These are phyloP conservation scores for Periplaneta americana DNA, from an alignment of 1,140 invertebrate species.

Conservation along the genomic window DNA sequence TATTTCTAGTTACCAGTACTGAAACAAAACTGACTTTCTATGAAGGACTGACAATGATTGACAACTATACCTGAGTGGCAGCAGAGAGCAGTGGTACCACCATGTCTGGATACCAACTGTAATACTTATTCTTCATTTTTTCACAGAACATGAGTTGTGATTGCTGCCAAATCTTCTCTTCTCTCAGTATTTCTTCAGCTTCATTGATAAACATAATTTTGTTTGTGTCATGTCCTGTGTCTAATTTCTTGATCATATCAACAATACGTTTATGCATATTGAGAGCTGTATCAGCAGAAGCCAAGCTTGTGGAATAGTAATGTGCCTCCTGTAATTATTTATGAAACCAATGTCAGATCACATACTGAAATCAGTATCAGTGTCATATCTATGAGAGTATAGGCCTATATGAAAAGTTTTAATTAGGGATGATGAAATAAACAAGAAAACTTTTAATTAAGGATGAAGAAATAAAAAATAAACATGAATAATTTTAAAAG, in stretches of 20 bases:
- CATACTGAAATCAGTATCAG: not conserved
- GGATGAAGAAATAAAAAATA: too few species aligned
- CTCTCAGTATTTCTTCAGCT: constrained; percentile 36
- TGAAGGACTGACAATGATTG: too few species aligned
- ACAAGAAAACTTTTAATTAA: too few species aligned
- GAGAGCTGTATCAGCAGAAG: not conserved
- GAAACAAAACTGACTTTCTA: constrained; percentile 26
- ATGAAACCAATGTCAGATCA: not conserved
- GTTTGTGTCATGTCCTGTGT: not conserved
- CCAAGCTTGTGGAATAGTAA: not conserved
- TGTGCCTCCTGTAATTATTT: not conserved
- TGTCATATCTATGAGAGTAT: too few species aligned
- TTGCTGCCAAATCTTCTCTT: constrained; percentile 47
- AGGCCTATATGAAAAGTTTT: too few species aligned
- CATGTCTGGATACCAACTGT: constrained; percentile 59
- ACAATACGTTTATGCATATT: not conserved
- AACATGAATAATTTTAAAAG: too few species aligned
- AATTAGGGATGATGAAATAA: too few species aligned
- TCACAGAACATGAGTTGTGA: constrained; percentile 49
- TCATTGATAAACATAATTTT: constrained; percentile 15
- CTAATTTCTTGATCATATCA: not conserved
- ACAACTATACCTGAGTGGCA: constrained; percentile 53
- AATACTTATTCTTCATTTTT: constrained; percentile 46
- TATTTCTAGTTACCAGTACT: not conserved
- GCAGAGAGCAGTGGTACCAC: constrained; percentile 52